Percentiles rank a stretch among this genome's conserved stretches.
These are phyloP conservation scores for Troides aeacus DNA, from an alignment of 2,888 invertebrate species.

Conservation along the genomic window DNA sequence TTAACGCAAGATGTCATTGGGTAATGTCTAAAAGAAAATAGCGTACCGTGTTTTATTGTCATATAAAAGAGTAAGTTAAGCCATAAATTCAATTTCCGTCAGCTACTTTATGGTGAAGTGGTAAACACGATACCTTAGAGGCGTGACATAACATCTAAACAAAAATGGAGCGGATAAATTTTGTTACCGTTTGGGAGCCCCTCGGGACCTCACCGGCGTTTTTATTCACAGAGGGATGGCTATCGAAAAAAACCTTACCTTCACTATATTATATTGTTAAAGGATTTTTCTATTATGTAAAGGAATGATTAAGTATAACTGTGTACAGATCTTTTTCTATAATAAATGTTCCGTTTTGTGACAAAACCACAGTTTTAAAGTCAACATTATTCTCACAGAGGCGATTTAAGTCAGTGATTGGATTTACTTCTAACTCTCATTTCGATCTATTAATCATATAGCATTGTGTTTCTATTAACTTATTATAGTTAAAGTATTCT, in stretches of 20 bases:
- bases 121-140: conserved; percentile 33
- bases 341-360: no score
- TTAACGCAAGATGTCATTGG: no score
- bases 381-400: no score
- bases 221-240: not conserved
- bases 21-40: not conserved
- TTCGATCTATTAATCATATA: no score
- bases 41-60: not conserved
- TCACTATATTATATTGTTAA: conserved; percentile 2
- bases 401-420: no score
- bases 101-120: conserved; percentile 24
- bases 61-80: conserved; percentile 18
- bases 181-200: conserved; percentile 1
- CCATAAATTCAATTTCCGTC: conserved; percentile 26
- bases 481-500: no score
- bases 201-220: not conserved
- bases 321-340: no score
- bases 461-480: no score
- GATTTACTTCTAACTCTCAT: no score
- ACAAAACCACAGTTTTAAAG: no score
- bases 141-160: conserved; percentile 34
- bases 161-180: conserved; percentile 31
- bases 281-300: not conserved
- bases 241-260: not conserved
- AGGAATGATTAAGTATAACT: not conserved